A percentile compares a stretch with the other conserved stretches of the same genome.
Evolutionary conservation across 2,113 vertebrate genomes (phyloP).

Genomic region (Ameiurus melas): DNA sequence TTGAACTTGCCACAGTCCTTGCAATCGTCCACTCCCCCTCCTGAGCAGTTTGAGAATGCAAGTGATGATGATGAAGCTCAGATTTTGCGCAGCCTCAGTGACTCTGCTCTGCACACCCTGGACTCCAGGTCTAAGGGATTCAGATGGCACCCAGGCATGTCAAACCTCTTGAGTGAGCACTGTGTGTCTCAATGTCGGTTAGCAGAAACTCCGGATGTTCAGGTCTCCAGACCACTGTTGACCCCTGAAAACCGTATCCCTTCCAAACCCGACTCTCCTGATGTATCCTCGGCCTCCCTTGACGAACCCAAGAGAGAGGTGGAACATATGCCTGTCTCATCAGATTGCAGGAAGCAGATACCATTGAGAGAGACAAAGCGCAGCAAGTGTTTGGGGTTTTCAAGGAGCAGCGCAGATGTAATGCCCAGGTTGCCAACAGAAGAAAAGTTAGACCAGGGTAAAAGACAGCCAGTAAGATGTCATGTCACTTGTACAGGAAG

Average conservation of each 20-base stretch:
- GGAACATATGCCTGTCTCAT: constrained; percentile 54
- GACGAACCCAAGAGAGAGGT: constrained; percentile 67
- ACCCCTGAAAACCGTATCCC: constrained; percentile 54
- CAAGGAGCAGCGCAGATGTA: constrained; percentile 25
- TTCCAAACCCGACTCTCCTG: constrained; percentile 61
- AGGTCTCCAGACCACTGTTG: constrained; percentile 17
- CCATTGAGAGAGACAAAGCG: constrained; percentile 70
- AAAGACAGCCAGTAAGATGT: constrained; percentile 34
- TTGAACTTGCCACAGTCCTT: constrained; percentile 56
- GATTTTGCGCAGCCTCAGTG: constrained; percentile 80
- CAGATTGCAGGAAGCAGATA: constrained; percentile 57
- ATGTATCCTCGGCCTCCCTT: constrained; percentile 61
- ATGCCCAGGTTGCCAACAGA: constrained; percentile 28
- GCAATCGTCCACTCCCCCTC: constrained; percentile 49
- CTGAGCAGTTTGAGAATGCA: constrained; percentile 69
- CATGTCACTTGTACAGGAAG: constrained; percentile 37
- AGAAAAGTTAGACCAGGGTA: not conserved
- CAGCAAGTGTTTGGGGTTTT: constrained; percentile 77
- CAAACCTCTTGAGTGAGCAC: constrained; percentile 59
- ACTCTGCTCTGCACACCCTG: constrained; percentile 81
- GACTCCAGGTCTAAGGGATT: constrained; percentile 61
- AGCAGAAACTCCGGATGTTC: constrained; percentile 45
- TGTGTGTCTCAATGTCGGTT: constrained; percentile 67
- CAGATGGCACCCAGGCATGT: not conserved
- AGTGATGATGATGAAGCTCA: constrained; percentile 70